Conservation (phyloP, 1,140 invertebrate genomes). For the Drosophila neocordata region DNA sequence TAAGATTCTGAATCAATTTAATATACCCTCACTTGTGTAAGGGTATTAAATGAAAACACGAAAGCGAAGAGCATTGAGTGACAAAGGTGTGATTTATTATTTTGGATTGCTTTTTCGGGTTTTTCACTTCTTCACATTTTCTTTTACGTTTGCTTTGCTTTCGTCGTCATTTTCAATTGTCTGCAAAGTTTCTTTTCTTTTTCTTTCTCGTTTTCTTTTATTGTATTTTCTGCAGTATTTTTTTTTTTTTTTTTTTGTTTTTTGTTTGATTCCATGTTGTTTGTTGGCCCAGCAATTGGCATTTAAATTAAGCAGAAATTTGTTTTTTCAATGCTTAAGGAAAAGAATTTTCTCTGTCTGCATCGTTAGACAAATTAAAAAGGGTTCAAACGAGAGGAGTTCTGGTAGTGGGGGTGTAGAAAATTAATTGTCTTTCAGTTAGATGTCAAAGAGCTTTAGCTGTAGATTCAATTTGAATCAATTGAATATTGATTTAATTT, state of each 20-base stretch:
- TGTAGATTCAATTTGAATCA: neutral
- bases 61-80: conserved; percentile 51
- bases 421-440: conserved; percentile 34
- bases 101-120: conserved; percentile 60
- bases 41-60: neutral
- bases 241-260: conserved; percentile 12
- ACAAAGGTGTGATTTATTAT: conserved; percentile 77
- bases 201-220: conserved; percentile 2
- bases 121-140: conserved; percentile 3
- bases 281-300: conserved; percentile 9
- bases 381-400: neutral
- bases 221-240: conserved; percentile 14
- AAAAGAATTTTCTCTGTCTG: conserved; percentile 13
- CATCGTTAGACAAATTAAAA: conserved; percentile 12
- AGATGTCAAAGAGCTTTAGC: neutral
- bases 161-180: conserved; percentile 47
- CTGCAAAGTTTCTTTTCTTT: conserved; percentile 41
- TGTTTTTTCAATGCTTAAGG: conserved; percentile 30
- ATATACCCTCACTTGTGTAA: neutral
- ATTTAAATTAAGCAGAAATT: conserved; percentile 55
- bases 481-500: neutral
- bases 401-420: neutral
- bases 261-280: conserved; percentile 9
- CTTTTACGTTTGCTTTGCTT: neutral
- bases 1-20: too few species aligned